Evolutionary conservation across 1,140 invertebrate genomes (phyloP), one percentile per base, ranked within the genome.

Genomic region (Drosophila teissieri): DNA sequence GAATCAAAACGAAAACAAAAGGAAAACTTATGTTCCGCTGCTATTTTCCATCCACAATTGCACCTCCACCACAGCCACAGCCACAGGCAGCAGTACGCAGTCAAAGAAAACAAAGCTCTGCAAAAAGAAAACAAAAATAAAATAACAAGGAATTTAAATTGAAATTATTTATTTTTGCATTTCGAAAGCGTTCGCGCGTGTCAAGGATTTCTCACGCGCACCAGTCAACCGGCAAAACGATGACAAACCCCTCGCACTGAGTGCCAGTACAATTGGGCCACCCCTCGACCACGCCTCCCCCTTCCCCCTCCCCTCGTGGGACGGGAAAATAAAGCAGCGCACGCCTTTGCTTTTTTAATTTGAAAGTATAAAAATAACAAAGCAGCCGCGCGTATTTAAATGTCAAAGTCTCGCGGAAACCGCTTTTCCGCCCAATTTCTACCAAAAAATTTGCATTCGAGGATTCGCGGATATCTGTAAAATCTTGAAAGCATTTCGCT

Each of bases 91-190:
- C 27, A 37, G 19, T 55, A 44, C 15, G 45, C 40, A 34, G 19
- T 44, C 37, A 7, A 65, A 68, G 36, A 40, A 64, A 67, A 63
- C 45, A 67, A 49, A 54, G 45, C 52, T 57, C 46, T 46, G 36
- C 31, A 39, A 60, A 72, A 64, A 48, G 54, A 72, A 83, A 81
- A 69, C 68, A 82, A 55, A 69, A 69, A 69, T 70, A 78, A 52
- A 77, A 76, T 39, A 78, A 77, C 74, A 69, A 56, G 58, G 84
- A 89, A 84, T 89, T 89, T 89, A 89, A 89, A 89, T 89, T 89
- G 84, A 89, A 89, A 89, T 89, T 89, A 89, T 89, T 89, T 89
- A 89, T 89, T 89, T 88, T 89, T 89, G 84, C 84, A 89, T 89
- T 89, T 89, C 75, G 65, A 89, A 89, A 90, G 84, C 84, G 73